These are phyloP conservation scores for Hermatobates lingyangjiaoensis DNA, from an alignment of 1,140 invertebrate species.

Conservation along the genomic window DNA sequence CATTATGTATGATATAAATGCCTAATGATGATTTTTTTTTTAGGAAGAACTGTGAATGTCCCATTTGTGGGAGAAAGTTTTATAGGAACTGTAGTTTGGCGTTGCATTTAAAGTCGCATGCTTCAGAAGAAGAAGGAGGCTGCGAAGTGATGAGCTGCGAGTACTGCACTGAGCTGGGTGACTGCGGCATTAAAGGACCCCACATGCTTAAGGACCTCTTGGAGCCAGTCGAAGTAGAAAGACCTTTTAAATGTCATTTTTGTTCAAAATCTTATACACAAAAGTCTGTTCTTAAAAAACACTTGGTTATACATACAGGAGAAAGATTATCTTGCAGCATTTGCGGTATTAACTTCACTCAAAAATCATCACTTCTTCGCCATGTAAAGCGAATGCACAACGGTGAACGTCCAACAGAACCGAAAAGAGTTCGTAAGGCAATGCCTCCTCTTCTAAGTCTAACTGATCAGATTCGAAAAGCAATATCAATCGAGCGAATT, in stretches of 20 bases:
- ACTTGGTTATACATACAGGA: conserved; percentile 16
- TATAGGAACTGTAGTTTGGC: conserved; percentile 18
- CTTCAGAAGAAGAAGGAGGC: not conserved
- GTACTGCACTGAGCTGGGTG: too few species aligned
- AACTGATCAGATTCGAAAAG: not conserved
- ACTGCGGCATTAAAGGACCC: too few species aligned
- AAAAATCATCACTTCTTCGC: conserved; percentile 18
- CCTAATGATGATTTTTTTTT: not conserved
- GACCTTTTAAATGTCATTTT: conserved; percentile 11
- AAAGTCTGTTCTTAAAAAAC: conserved; percentile 15
- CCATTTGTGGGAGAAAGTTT: conserved; percentile 17
- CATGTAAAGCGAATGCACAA: conserved; percentile 18
- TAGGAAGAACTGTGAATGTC: conserved; percentile 17
- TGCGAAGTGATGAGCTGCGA: too few species aligned
- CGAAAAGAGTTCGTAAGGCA: not conserved
- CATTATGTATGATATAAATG: not conserved
- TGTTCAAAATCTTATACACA: conserved; percentile 15
- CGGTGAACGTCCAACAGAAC: not conserved
- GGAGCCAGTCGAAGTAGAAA: not conserved
- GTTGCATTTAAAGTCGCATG: conserved; percentile 18
- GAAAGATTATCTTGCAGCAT: conserved; percentile 15
- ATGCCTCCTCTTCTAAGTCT: not conserved
- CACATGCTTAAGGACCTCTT: too few species aligned
- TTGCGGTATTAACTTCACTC: conserved; percentile 19
- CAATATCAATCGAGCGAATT: not conserved